phyloP scores from a whole-genome alignment of 1,140 invertebrate species.

The Dolichoris vasculosae region DNA sequence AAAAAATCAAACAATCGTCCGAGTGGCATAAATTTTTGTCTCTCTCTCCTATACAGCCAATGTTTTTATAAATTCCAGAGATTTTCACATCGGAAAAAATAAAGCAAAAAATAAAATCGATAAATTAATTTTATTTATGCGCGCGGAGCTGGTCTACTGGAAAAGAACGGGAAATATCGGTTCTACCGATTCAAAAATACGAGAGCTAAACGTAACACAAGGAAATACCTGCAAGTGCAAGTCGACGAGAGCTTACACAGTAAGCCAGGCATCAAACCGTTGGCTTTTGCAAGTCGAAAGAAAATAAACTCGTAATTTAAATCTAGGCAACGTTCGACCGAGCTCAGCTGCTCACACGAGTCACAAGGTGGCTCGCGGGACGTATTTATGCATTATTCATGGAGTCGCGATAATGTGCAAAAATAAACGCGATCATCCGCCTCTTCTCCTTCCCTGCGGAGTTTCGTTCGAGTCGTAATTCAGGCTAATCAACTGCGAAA shows the following conservation, averaged over 20 bases:
- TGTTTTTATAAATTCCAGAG: too few species aligned
- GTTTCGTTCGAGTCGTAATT: slow-evolving; percentile 27
- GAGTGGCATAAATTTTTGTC: too few species aligned
- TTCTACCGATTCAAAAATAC: not conserved
- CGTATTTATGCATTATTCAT: slow-evolving; percentile 52
- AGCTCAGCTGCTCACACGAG: not conserved
- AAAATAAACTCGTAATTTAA: slow-evolving; percentile 44
- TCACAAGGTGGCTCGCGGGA: not conserved
- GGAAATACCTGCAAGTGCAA: not conserved
- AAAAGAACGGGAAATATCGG: not conserved
- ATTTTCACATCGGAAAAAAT: too few species aligned
- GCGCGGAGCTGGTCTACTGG: too few species aligned
- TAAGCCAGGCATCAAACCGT: not conserved
- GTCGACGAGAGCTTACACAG: not conserved
- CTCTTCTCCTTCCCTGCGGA: not conserved
- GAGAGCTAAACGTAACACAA: not conserved
- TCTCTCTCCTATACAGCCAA: too few species aligned
- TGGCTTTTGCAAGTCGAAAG: slow-evolving; percentile 40
- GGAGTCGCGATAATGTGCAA: slow-evolving; percentile 44
- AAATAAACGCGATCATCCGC: slow-evolving; percentile 43
- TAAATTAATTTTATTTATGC: too few species aligned
- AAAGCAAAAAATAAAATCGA: too few species aligned
- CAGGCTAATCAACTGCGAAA: slow-evolving; percentile 44
- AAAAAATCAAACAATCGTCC: too few species aligned
- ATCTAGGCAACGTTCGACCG: slow-evolving; percentile 12